phyloP scores from a whole-genome alignment of 2,888 invertebrate genomes.

The Phortica okadai region DNA sequence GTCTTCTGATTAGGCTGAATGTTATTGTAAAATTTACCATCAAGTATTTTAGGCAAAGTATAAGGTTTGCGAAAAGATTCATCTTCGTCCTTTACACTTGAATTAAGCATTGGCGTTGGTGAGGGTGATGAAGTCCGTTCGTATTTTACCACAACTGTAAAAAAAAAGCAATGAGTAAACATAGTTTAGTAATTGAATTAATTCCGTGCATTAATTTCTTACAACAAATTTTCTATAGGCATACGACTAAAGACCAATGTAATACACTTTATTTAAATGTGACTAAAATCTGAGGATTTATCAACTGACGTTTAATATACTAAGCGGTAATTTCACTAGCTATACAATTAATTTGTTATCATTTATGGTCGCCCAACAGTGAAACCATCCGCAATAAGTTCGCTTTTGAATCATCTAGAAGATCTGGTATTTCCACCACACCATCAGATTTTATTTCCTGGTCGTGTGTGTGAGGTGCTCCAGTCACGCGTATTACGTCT shows the following conservation, averaged over 20 bases:
- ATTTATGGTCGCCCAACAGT: constrained; percentile 56
- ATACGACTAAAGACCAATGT: constrained; percentile 5
- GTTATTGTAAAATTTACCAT: constrained; percentile 72
- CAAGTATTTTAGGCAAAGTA: constrained; percentile 69
- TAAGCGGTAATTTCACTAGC: constrained; percentile 7
- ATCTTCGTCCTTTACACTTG: constrained; percentile 49
- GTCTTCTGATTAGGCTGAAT: constrained; percentile 72
- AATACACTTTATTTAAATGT: constrained; percentile 48
- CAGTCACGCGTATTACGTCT: constrained; percentile 72
- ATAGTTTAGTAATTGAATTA: neutral
- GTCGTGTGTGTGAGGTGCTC: constrained; percentile 74
- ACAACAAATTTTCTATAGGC: neutral
- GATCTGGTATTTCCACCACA: constrained; percentile 67
- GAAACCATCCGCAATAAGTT: constrained; percentile 59
- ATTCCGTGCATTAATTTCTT: neutral
- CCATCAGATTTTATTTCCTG: constrained; percentile 71
- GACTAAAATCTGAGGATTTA: constrained; percentile 27
- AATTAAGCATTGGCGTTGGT: constrained; percentile 37
- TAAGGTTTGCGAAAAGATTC: constrained; percentile 59
- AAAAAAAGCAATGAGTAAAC: constrained; percentile 12
- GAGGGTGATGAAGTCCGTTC: constrained; percentile 43
- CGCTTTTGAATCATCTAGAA: constrained; percentile 67
- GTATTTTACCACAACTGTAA: constrained; percentile 57
- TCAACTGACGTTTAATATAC: constrained; percentile 30
- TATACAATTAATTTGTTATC: neutral